Evolutionary conservation across 2,888 invertebrate species (phyloP), one percentile per base, ranked within the genome.

Genomic region (Dicyrtomina minuta): DNA sequence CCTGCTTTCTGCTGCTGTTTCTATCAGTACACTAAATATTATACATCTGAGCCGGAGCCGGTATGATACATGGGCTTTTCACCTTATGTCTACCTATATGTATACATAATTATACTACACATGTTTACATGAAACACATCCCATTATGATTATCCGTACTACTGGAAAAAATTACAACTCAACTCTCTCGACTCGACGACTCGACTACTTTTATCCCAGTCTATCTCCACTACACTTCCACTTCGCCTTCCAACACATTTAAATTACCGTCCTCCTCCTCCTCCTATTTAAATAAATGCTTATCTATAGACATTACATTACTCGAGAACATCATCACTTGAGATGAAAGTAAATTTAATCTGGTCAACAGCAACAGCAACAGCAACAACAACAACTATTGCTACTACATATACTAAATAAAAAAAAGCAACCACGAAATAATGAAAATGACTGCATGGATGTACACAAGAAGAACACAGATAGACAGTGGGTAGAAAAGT

Each of bases 211-310:
- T 51, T 51, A 51, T 51, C 51, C 17, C 51, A 8, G 51, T 22
- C 51, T 51, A 51, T 15, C n/a, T 33, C 3, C 8, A 8, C 33
- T 53, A 33, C 39, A 39, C n/a, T n/a, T n/a, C n/a, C n/a, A n/a
- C n/a, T n/a, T n/a, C n/a, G n/a, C n/a, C n/a, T n/a, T n/a, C n/a
- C 51, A 49, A 62, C 24, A 49, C 49, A 51, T 17, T 46, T 53
- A 64, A 51, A 64, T 64, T 64, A 41, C 64, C 51, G 26, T 49
- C 39, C 51, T 33, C 33, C 49, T 49, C 39, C 51, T 33, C 33
- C 49, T 49, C 39, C 51, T 64, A 64, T 64, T 64, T 64, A 64
- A 64, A 64, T 64, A 64, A 64, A 64, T 64, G 22, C 33, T 64
- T 39, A 20, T 26, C 64, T 27, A 39, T 53, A 39, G 59, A 60